Base-by-base conservation (phyloP, 1,140 invertebrate species). In the Temnothorax longispinosus region DNA sequence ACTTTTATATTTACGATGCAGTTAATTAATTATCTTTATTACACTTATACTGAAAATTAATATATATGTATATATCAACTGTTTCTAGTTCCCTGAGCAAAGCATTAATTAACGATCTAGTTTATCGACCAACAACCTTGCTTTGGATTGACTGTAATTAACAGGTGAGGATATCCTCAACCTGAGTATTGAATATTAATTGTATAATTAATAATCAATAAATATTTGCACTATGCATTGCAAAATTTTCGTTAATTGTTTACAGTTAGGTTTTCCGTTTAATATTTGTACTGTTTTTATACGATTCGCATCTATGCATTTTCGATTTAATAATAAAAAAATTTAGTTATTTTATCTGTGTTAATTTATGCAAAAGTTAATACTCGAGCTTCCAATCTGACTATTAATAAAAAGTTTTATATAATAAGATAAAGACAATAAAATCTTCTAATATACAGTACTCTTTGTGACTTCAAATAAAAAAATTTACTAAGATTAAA, bases 61-160 rank as follows among this genome's bases (percentile, higher is more conserved):
- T 5, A 5, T 41, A 41, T 5, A 5, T 41, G 38, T 38, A 38
- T 38, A 6, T 38, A 6, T 3, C 38, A 38, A 56, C 11, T 44
- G 35, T 27, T 54, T n/a, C 3, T 15, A 38, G 18, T 47, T 60
- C 15, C 38, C 18, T 58, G 15, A n/a, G 54, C 8, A 72, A 6
- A 82, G 7, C 18, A 32, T 47, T 18, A 58, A 67, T 27, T 27
- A 27, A 27, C 18, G 47, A 54, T 72, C 80, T 82, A 74, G 80
- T 60, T 82, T 82, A 82, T 82, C 80, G 80, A 82, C 80, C 38
- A 82, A 13, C 80, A 82, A 44, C 32, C 67, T 38, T 69, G 62
- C 47, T 80, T 58, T 7, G 10, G 4, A 1, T 50, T 74, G 80
- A 82, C 54, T 74, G 7, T 74, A 82, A 27, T 27, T 27, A 27